A percentile compares a stretch with the other conserved stretches of the same genome.
phyloP scores from a whole-genome alignment of 2,113 vertebrate species.

The Hippocampus abdominalis region DNA sequence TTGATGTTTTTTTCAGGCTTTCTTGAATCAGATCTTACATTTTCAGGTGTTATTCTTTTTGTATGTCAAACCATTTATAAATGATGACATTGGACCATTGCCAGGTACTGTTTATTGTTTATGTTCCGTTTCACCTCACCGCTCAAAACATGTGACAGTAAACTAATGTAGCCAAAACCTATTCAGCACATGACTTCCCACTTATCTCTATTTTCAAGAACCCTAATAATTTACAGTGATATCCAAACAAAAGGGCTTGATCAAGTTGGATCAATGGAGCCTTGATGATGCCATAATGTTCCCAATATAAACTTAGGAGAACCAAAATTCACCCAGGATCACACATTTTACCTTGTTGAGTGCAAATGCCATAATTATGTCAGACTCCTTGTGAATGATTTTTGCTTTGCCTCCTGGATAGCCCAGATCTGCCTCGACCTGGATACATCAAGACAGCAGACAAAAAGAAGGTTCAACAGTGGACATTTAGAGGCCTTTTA shows the following conservation, averaged over 20 bases:
- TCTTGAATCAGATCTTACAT: not conserved
- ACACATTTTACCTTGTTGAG: constrained; percentile 85
- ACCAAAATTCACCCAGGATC: not conserved
- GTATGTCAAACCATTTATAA: not conserved
- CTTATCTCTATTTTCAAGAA: not conserved
- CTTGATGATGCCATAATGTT: not conserved
- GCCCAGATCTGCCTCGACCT: constrained; percentile 97
- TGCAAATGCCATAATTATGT: constrained; percentile 98
- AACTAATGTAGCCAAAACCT: not conserved
- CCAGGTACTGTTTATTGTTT: too few relatives aligned
- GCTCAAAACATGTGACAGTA: not conserved
- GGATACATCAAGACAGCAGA: constrained; percentile 49
- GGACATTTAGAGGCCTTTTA: not conserved
- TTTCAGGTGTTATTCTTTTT: not conserved
- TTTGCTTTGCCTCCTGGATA: constrained; percentile 97
- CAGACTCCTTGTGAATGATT: constrained; percentile 96
- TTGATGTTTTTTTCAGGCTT: not conserved
- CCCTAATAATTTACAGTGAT: not conserved
- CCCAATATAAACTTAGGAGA: not conserved
- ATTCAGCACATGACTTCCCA: too few relatives aligned
- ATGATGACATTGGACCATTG: not conserved
- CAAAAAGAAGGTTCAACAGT: constrained; percentile 1
- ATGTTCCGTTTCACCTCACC: not conserved
- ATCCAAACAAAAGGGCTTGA: not conserved
- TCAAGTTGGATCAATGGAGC: not conserved